phyloP scores from a whole-genome alignment of 2,113 vertebrate species.

The Pelusios castaneus region DNA sequence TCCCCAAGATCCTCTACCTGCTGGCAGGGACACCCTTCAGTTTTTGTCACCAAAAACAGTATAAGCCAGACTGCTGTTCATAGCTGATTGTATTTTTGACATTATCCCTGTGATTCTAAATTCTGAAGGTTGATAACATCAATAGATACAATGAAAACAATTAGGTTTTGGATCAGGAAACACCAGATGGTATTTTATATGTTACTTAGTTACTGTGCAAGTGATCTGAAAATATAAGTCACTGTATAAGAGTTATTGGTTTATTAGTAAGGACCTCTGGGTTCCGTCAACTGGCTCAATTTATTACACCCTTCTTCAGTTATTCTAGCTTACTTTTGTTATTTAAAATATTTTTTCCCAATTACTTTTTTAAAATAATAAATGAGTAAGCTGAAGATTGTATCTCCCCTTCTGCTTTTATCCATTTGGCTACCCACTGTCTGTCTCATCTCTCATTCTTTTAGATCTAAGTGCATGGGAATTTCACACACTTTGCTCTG shows the following conservation, averaged over 20 bases:
- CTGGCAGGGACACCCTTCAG: too few species aligned
- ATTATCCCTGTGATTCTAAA: neutral
- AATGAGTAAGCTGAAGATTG: neutral
- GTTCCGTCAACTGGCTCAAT: neutral
- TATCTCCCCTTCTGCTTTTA: neutral
- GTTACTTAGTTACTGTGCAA: neutral
- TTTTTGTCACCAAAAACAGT: neutral
- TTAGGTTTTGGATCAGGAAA: neutral
- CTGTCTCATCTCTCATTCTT: neutral
- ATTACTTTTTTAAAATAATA: too few species aligned
- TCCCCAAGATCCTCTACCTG: too few species aligned
- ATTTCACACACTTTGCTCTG: neutral
- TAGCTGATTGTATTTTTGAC: neutral
- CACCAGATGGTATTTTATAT: neutral
- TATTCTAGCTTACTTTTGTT: too few species aligned
- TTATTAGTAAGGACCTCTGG: neutral
- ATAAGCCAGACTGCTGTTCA: neutral
- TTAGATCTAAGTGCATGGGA: neutral
- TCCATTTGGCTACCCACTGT: neutral
- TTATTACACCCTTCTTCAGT: too few species aligned
- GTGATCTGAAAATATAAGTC: neutral
- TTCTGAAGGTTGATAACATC: neutral
- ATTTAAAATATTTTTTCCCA: neutral
- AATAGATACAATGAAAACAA: neutral
- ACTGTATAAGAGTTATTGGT: neutral